phyloP scores from a whole-genome alignment of 2,113 vertebrate genomes.

The Plectropomus leopardus region DNA sequence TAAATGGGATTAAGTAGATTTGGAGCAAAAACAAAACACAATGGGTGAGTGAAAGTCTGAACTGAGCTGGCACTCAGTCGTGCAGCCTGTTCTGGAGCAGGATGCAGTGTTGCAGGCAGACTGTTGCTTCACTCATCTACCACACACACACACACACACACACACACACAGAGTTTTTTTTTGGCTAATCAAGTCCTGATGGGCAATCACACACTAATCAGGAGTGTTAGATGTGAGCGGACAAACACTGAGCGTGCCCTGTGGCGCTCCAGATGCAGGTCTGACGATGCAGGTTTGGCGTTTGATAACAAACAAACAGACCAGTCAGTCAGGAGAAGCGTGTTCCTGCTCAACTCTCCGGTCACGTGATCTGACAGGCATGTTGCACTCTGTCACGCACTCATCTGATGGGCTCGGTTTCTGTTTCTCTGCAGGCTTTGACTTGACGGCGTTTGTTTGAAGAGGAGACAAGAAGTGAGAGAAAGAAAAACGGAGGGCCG shows the following conservation, averaged over 20 bases:
- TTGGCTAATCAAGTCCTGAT: constrained; percentile 48
- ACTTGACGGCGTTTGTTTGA: constrained; percentile 47
- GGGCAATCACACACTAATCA: constrained; percentile 28
- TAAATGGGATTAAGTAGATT: constrained; percentile 9
- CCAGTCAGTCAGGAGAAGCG: constrained; percentile 48
- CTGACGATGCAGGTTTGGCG: constrained; percentile 2
- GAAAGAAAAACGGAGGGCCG: background rate
- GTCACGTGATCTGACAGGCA: constrained; percentile 55
- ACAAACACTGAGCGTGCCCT: constrained; percentile 21
- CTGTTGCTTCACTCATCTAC: constrained; percentile 10
- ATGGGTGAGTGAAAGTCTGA: background rate
- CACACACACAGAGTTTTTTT: background rate
- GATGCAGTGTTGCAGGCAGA: background rate
- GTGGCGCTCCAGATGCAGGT: constrained; percentile 19
- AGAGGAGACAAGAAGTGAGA: background rate
- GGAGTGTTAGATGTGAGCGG: background rate
- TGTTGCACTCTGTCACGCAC: constrained; percentile 42
- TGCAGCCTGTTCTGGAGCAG: constrained; percentile 13
- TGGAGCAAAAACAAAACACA: constrained; percentile 31
- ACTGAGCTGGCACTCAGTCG: background rate
- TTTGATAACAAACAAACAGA: background rate
- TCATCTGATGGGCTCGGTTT: constrained; percentile 7
- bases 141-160: constrained; percentile 4
- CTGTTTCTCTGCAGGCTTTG: constrained; percentile 36
- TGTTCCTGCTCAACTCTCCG: constrained; percentile 47